Evolutionary conservation across 1,140 invertebrate species (phyloP), one percentile per base, ranked within the genome.

Genomic region (Phthorimaea operculella): DNA sequence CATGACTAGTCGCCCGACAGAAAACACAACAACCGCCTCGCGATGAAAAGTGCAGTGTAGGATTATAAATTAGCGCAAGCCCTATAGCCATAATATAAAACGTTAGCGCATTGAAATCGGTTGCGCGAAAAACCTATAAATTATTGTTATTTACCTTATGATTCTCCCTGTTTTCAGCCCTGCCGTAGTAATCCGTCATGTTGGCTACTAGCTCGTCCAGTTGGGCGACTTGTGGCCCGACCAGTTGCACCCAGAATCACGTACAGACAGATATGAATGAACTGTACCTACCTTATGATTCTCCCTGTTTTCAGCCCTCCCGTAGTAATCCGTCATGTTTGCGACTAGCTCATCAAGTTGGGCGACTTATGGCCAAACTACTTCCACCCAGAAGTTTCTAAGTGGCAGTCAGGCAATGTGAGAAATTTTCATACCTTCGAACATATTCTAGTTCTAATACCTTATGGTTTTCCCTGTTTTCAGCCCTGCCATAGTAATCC

Each of bases 341-440:
- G 90, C 86, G 12, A 92, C 90, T 48, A 96, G 85, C 47, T 89
- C 85, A 74, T 96, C 92, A 5, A 96, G 78, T 65, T 92, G 89
- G 6, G 88, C 85, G 4, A 90, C 89, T 67, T 90, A 89, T 1
- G 90, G 86, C 0, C 91, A 90, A 33, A 92, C 86, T 45, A 95
- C 88, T 83, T 96, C 94, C 14, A 96, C 85, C 93, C 94, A 96
- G 79, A 96, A 96, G n/a, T n/a, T n/a, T n/a, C n/a, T n/a, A n/a
- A n/a, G n/a, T n/a, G n/a, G n/a, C n/a, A n/a, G n/a, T n/a, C n/a
- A n/a, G n/a, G n/a, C n/a, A n/a, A n/a, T n/a, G n/a, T n/a, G n/a
- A n/a, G n/a, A n/a, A n/a, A n/a, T n/a, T n/a, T n/a, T n/a, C n/a
- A n/a, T n/a, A n/a, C n/a, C n/a, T n/a, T n/a, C n/a, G n/a, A n/a